Evolutionary conservation across 2,113 vertebrate genomes (phyloP).

Genomic region (Rhodinocichla rosea): DNA sequence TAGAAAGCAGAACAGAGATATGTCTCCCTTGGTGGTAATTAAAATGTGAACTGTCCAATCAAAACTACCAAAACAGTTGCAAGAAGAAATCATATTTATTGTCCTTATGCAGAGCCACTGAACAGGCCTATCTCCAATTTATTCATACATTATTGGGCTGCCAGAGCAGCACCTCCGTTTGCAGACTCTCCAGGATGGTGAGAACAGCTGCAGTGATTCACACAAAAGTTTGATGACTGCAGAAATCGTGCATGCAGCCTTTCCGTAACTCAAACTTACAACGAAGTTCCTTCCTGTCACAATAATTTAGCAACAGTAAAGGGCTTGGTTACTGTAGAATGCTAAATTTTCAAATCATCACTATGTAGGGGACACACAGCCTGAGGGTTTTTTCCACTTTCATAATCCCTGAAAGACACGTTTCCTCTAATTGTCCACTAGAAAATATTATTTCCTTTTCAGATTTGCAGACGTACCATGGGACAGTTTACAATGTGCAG

Average conservation of each 20-base stretch:
- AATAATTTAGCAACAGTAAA: not conserved
- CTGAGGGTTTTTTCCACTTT: not conserved
- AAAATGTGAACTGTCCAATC: not conserved
- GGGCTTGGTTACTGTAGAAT: not conserved
- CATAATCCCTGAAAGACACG: not conserved
- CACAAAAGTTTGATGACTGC: not conserved
- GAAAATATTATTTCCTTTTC: not conserved
- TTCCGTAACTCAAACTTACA: not conserved
- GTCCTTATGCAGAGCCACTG: not conserved
- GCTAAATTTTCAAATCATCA: not conserved
- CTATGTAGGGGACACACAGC: not conserved
- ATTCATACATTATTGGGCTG: not conserved
- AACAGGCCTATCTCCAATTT: not conserved
- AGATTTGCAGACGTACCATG: not conserved
- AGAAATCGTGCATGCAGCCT: not conserved
- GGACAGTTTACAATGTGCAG: not conserved
- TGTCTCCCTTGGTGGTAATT: not conserved
- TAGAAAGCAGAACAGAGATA: not conserved
- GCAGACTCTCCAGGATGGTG: not conserved
- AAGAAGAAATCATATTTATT: not conserved
- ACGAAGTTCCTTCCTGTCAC: not conserved
- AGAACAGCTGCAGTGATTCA: not conserved
- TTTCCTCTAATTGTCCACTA: not conserved
- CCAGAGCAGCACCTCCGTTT: not conserved
- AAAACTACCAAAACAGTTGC: not conserved